A percentile compares a stretch with the other conserved stretches of the same genome.
These are phyloP conservation scores for Alca torda DNA, from an alignment of 2,797 vertebrate genomes.

Conservation along the genomic window DNA sequence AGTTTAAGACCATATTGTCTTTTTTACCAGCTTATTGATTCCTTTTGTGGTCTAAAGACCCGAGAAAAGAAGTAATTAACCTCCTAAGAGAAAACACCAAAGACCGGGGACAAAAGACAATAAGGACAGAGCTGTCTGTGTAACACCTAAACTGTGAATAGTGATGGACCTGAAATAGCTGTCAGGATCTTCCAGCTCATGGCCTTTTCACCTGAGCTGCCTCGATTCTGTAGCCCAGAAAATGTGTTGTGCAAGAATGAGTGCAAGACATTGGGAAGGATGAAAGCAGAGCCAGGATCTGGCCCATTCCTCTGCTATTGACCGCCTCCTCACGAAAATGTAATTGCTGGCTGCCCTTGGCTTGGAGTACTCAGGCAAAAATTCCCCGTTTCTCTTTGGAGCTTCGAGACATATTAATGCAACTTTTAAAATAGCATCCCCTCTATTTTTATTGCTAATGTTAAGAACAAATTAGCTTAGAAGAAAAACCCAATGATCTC, in stretches of 20 bases:
- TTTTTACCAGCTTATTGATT: not conserved
- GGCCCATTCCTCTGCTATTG: constrained; percentile 8
- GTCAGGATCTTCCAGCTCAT: not conserved
- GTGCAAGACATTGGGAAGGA: not conserved
- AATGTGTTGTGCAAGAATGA: not conserved
- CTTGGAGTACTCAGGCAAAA: constrained; percentile 17
- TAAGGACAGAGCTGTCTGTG: not conserved
- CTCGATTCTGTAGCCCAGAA: not conserved
- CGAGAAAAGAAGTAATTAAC: not conserved
- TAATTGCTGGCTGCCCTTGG: constrained; percentile 57
- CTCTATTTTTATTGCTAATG: constrained; percentile 48
- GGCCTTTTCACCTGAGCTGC: not conserved
- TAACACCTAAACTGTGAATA: not conserved
- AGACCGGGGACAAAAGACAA: not conserved
- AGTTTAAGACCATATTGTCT: not conserved
- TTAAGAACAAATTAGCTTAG: constrained; percentile 29
- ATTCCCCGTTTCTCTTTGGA: not conserved
- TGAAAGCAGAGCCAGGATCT: not conserved
- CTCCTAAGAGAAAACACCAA: not conserved
- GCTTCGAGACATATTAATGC: constrained; percentile 10
- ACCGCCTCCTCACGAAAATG: not conserved
- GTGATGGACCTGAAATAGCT: not conserved
- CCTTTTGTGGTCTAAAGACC: not conserved
- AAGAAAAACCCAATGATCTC: not conserved
- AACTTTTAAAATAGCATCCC: constrained; percentile 54